Percentiles rank a stretch among this genome's conserved stretches.
Conservation (phyloP, 2,888 invertebrate species). For the Spicauda simplicius region DNA sequence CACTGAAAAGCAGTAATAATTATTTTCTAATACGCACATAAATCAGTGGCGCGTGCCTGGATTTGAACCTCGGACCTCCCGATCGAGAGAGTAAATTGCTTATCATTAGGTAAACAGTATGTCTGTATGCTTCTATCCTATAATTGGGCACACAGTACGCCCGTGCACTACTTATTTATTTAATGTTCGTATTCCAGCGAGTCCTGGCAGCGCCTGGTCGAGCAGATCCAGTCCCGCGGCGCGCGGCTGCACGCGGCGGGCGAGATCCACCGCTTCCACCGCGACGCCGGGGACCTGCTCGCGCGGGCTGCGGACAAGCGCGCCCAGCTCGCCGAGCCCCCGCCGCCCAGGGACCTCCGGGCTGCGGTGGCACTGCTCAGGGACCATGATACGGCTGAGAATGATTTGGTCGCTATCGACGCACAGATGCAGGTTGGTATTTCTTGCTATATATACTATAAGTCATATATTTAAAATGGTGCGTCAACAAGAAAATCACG, state of each 20-base stretch:
- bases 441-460: too few species aligned
- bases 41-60: too few species aligned
- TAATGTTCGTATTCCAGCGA: constrained; percentile 72
- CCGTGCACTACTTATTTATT: too few species aligned
- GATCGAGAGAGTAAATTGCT: too few species aligned
- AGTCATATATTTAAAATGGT: too few species aligned
- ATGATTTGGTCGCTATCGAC: constrained; percentile 93
- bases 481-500: too few species aligned
- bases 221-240: constrained; percentile 94
- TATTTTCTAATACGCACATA: too few species aligned
- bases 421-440: constrained; percentile 90
- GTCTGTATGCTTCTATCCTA: too few species aligned
- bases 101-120: too few species aligned
- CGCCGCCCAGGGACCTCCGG: constrained; percentile 90
- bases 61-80: too few species aligned
- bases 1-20: too few species aligned
- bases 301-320: constrained; percentile 95
- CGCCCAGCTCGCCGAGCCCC: constrained; percentile 92
- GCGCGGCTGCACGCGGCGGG: constrained; percentile 96
- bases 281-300: constrained; percentile 96
- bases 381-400: constrained; percentile 96
- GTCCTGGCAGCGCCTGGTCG: constrained; percentile 94
- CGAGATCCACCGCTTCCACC: constrained; percentile 98
- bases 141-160: too few species aligned
- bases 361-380: constrained; percentile 92